Percentiles rank a stretch among this genome's conserved stretches.
Conservation (phyloP, 2,888 invertebrate species). For the Torymus auratus region DNA sequence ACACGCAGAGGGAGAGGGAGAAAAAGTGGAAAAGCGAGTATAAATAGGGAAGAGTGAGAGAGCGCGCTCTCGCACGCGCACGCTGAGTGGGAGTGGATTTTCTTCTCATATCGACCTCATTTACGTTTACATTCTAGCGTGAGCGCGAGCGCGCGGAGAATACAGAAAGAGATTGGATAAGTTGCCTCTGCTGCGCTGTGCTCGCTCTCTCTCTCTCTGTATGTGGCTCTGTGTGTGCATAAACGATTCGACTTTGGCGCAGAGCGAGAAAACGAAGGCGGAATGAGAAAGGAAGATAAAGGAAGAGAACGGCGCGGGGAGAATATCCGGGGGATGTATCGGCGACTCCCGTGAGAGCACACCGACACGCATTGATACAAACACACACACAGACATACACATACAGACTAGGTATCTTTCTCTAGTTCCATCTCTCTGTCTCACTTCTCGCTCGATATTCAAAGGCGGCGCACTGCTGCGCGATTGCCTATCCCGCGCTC, state of each 20-base stretch:
- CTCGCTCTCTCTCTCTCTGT: too few relatives aligned
- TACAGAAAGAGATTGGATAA: constrained; percentile 24
- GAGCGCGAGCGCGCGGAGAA: neutral
- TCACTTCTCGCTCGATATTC: constrained; percentile 16
- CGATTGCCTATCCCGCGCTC: constrained; percentile 33
- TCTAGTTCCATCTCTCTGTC: too few relatives aligned
- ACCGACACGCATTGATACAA: neutral
- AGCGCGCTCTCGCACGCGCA: too few relatives aligned
- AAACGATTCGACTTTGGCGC: constrained; percentile 10
- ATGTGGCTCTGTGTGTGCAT: constrained; percentile 13
- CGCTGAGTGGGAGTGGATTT: neutral
- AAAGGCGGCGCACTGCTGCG: constrained; percentile 4
- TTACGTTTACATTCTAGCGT: constrained; percentile 8
- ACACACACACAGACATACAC: too few relatives aligned
- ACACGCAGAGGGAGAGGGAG: too few relatives aligned
- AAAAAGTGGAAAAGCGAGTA: too few relatives aligned
- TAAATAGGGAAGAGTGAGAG: too few relatives aligned
- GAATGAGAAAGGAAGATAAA: neutral
- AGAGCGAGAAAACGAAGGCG: neutral
- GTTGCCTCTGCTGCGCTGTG: neutral
- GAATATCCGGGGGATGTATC: neutral
- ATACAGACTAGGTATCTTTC: too few relatives aligned
- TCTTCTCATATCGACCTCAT: constrained; percentile 29
- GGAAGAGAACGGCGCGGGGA: neutral
- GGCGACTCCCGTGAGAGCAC: constrained; percentile 13